phyloP scores from a whole-genome alignment of 2,113 vertebrate genomes.

The Spea multiplicata region DNA sequence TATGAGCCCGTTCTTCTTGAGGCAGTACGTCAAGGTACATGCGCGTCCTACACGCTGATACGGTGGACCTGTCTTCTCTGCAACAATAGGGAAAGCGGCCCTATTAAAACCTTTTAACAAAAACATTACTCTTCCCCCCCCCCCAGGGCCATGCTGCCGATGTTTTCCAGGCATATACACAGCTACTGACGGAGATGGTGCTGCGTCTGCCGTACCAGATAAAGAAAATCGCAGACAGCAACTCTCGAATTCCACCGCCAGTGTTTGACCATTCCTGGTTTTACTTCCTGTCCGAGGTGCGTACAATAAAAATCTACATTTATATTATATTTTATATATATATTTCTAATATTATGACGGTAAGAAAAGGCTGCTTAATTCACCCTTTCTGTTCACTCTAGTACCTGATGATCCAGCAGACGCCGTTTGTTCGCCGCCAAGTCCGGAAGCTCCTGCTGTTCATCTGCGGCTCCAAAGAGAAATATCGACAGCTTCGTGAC shows the following conservation, averaged over 20 bases:
- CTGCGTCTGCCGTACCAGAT: slow-evolving; percentile 95
- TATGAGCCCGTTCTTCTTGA: slow-evolving; percentile 98
- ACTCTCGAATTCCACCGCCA: slow-evolving; percentile 89
- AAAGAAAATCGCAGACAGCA: slow-evolving; percentile 96
- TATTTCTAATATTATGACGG: background rate
- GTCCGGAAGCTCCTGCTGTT: slow-evolving; percentile 95
- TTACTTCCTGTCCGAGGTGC: slow-evolving; percentile 93
- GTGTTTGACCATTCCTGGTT: slow-evolving; percentile 99
- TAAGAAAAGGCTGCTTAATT: background rate
- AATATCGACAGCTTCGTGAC: slow-evolving; percentile 93
- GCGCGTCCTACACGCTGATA: background rate
- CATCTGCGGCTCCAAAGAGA: slow-evolving; percentile 98
- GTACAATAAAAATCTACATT: slow-evolving; percentile 8
- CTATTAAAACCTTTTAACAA: too few species aligned
- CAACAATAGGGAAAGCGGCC: too few species aligned
- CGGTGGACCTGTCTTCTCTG: background rate
- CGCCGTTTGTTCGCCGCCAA: slow-evolving; percentile 92
- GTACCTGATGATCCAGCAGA: slow-evolving; percentile 99
- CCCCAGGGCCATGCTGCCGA: slow-evolving; percentile 92
- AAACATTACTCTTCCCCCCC: background rate
- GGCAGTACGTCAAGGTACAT: slow-evolving; percentile 95
- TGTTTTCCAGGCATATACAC: slow-evolving; percentile 97
- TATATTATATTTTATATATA: too few species aligned
- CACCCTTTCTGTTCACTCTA: slow-evolving; percentile 50
- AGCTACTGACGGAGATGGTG: slow-evolving; percentile 97